Evolutionary conservation across 2,797 vertebrate species (phyloP).

Genomic region (Gila robusta): DNA sequence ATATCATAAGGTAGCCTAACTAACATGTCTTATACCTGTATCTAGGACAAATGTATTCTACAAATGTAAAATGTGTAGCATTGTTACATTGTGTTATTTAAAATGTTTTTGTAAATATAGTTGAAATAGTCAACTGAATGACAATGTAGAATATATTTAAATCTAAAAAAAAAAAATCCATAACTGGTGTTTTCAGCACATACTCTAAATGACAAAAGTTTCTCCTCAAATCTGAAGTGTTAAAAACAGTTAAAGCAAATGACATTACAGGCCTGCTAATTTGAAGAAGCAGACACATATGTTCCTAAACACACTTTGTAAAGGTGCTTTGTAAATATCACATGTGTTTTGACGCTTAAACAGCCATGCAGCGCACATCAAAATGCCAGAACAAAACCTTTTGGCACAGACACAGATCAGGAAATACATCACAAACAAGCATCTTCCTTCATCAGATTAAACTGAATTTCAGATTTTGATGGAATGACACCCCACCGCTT

Average conservation of each 20-base stretch:
- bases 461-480: conserved; percentile 6
- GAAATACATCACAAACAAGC: conserved; percentile 2
- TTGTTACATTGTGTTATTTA: too few species aligned
- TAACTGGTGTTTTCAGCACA: background rate
- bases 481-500: background rate
- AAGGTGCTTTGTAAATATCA: background rate
- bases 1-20: background rate
- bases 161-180: background rate
- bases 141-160: too few species aligned
- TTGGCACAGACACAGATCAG: background rate
- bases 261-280: background rate
- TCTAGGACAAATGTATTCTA: background rate
- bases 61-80: background rate
- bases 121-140: background rate
- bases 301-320: background rate
- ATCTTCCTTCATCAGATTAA: background rate
- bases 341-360: background rate
- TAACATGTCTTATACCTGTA: background rate
- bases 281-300: conserved; percentile 2
- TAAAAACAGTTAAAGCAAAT: background rate
- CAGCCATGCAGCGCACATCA: background rate
- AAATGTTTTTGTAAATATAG: background rate
- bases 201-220: too few species aligned
- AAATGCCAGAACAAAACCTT: background rate
- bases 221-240: background rate